These are phyloP conservation scores for Eilema caniola DNA, from an alignment of 2,888 invertebrate genomes.

Conservation along the genomic window DNA sequence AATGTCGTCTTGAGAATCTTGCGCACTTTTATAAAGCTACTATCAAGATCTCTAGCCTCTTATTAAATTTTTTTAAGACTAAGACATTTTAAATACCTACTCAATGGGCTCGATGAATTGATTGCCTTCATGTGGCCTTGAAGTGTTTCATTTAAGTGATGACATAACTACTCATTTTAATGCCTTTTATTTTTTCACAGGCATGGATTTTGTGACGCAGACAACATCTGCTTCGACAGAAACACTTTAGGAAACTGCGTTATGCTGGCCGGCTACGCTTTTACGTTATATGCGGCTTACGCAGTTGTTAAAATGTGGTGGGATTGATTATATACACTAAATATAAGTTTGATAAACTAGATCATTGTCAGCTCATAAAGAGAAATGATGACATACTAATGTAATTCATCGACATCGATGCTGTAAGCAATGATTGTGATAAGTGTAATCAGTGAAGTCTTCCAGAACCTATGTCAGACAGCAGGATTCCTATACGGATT, in stretches of 20 bases:
- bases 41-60: too few species aligned
- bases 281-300: slow-evolving; percentile 7
- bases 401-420: neutral
- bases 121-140: neutral
- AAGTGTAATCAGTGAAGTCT: neutral
- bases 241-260: neutral
- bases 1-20: too few species aligned
- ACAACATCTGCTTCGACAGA: neutral
- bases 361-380: neutral
- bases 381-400: neutral
- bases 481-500: too few species aligned
- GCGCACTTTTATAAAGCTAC: too few species aligned
- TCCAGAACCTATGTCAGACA: neutral
- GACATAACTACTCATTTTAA: neutral
- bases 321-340: neutral
- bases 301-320: slow-evolving; percentile 5
- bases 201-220: neutral
- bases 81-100: too few species aligned
- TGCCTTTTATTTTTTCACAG: slow-evolving; percentile 2
- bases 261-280: slow-evolving; percentile 2
- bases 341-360: neutral
- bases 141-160: neutral
- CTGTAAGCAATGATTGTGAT: neutral
- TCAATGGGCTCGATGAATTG: too few species aligned
- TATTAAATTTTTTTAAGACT: too few species aligned